A percentile compares a stretch with the other conserved stretches of the same genome.
These are phyloP conservation scores for Phoeniculus purpureus DNA, from an alignment of 2,797 vertebrate species.

Conservation along the genomic window DNA sequence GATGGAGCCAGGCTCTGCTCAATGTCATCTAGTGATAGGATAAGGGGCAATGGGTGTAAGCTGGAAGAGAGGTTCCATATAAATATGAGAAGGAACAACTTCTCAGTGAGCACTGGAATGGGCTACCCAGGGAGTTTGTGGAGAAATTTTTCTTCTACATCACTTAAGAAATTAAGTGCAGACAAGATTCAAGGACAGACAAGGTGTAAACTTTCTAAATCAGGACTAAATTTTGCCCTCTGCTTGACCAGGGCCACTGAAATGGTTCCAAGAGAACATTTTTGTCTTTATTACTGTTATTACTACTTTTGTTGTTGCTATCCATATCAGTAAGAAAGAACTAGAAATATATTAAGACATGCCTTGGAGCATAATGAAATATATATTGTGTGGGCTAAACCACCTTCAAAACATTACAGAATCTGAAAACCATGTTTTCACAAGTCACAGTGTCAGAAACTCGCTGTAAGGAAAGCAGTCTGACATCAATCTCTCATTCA, in stretches of 20 bases:
- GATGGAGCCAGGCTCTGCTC: no score
- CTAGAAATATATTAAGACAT: not conserved
- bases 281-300: not conserved
- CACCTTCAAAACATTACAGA: not conserved
- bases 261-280: not conserved
- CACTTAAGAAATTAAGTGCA: not conserved
- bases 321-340: not conserved
- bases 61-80: no score
- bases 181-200: not conserved
- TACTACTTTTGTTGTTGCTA: not conserved
- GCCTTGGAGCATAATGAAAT: not conserved
- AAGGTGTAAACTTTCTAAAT: not conserved
- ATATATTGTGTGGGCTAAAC: not conserved
- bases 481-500: not conserved
- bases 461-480: not conserved
- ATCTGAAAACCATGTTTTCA: not conserved
- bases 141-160: not conserved
- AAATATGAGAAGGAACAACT: no score
- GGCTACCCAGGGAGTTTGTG: no score
- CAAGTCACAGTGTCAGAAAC: not conserved
- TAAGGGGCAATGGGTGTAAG: no score
- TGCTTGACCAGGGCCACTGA: not conserved
- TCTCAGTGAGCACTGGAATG: no score
- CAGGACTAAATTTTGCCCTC: not conserved
- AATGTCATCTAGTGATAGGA: no score